Percentiles rank a stretch among this genome's conserved stretches.
Conservation (phyloP, 1,140 invertebrate species). For the Penaeus chinensis region DNA sequence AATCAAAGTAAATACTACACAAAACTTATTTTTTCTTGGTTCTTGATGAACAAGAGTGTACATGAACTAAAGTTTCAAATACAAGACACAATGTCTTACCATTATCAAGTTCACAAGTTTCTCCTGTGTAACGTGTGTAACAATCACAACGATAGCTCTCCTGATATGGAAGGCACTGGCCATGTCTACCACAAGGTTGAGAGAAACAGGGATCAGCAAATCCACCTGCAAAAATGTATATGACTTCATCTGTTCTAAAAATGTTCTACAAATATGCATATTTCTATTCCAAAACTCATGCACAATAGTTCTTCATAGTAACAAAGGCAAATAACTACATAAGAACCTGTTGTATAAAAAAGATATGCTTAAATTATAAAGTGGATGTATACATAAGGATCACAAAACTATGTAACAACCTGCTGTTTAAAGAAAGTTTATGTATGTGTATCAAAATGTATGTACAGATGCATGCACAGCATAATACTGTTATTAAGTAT, state of each 20-base stretch:
- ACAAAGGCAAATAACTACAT: neutral
- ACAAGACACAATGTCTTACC: conserved; percentile 67
- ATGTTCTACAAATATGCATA: neutral
- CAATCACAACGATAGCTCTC: conserved; percentile 82
- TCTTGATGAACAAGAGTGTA: conserved; percentile 6
- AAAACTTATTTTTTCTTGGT: neutral
- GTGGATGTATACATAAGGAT: neutral
- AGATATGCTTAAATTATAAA: neutral
- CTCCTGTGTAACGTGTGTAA: conserved; percentile 81
- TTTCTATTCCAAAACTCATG: neutral
- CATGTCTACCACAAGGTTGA: conserved; percentile 84
- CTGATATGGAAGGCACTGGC: conserved; percentile 77
- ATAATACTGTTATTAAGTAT: too few species aligned
- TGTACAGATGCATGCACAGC: neutral
- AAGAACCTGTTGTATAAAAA: neutral
- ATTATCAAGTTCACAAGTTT: conserved; percentile 85
- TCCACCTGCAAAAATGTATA: conserved; percentile 60
- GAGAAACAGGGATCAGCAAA: conserved; percentile 75
- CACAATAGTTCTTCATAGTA: neutral
- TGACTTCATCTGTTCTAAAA: neutral
- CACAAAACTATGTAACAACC: neutral
- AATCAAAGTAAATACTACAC: neutral
- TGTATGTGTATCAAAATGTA: conserved; percentile 14
- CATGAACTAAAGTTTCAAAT: neutral
- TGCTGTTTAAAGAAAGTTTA: neutral